phyloP scores from a whole-genome alignment of 2,888 invertebrate species.

The Marronus borbonicus region DNA sequence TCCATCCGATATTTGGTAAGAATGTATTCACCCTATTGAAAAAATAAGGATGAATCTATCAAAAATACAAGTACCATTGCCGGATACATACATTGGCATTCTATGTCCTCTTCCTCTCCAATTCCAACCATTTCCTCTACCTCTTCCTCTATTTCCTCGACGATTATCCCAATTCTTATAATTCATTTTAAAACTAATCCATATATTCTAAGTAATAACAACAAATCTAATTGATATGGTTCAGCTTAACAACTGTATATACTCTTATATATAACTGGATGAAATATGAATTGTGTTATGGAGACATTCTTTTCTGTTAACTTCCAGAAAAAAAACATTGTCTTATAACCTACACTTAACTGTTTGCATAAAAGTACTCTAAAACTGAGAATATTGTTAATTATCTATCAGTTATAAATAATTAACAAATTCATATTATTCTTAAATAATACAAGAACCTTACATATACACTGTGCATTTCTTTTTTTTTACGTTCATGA shows the following conservation, averaged over 20 bases:
- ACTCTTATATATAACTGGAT: constrained; percentile 19
- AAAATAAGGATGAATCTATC: neutral
- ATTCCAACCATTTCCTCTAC: constrained; percentile 40
- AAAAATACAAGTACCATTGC: neutral
- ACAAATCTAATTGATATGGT: constrained; percentile 4
- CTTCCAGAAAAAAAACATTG: neutral
- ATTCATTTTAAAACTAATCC: constrained; percentile 38
- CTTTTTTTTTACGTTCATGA: neutral
- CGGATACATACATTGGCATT: constrained; percentile 41
- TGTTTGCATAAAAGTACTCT: neutral
- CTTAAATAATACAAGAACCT: neutral
- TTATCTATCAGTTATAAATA: neutral
- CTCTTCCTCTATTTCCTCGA: constrained; percentile 48
- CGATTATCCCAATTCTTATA: constrained; percentile 52
- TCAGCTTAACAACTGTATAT: neutral
- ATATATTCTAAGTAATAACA: neutral
- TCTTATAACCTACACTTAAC: neutral
- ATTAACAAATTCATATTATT: neutral
- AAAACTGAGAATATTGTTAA: neutral
- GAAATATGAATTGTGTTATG: constrained; percentile 10
- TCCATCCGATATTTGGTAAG: constrained; percentile 39
- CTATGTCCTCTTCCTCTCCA: constrained; percentile 50
- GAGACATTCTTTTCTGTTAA: constrained; percentile 13
- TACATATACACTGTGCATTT: neutral
- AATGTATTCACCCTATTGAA: constrained; percentile 32